Conservation (phyloP, 2,888 invertebrate genomes). For the Chirona hameri region DNA sequence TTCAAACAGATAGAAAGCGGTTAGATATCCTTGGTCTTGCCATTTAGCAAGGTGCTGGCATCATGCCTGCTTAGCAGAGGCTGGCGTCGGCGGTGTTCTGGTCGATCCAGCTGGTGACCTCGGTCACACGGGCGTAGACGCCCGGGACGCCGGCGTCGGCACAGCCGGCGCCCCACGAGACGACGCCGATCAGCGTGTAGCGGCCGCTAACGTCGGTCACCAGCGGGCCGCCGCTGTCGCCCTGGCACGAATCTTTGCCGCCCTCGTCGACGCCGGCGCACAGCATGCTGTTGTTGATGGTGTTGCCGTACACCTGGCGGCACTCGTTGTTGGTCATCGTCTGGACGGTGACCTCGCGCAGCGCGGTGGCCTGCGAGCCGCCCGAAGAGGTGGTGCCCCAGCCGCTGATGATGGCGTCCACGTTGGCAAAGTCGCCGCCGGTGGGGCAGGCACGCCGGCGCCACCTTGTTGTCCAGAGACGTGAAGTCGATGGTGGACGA, state of each 20-base stretch:
- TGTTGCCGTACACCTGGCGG: neutral
- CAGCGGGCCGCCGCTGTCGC: slow-evolving; percentile 12
- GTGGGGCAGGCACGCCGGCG: slow-evolving; percentile 1
- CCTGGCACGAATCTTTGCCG: slow-evolving; percentile 2
- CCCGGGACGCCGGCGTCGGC: neutral
- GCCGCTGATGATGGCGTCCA: neutral
- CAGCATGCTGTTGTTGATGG: slow-evolving; percentile 4
- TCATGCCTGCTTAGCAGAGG: neutral
- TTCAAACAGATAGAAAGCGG: no score
- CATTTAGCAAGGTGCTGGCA: no score
- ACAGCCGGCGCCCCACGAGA: neutral
- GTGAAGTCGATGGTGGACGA: neutral
- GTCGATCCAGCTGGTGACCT: slow-evolving; percentile 2
- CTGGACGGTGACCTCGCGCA: slow-evolving; percentile 1
- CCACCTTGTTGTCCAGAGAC: neutral
- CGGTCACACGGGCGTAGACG: neutral
- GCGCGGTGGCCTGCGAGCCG: neutral
- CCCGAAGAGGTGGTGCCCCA: slow-evolving; percentile 7
- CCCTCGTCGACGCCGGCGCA: neutral
- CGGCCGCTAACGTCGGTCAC: neutral
- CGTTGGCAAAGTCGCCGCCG: neutral
- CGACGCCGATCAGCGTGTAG: slow-evolving; percentile 1
- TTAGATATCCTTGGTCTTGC: no score
- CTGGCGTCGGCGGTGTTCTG: neutral
- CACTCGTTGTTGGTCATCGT: neutral